Conservation (phyloP, 2,113 vertebrate species). For the Gasterosteus nipponicus region DNA sequence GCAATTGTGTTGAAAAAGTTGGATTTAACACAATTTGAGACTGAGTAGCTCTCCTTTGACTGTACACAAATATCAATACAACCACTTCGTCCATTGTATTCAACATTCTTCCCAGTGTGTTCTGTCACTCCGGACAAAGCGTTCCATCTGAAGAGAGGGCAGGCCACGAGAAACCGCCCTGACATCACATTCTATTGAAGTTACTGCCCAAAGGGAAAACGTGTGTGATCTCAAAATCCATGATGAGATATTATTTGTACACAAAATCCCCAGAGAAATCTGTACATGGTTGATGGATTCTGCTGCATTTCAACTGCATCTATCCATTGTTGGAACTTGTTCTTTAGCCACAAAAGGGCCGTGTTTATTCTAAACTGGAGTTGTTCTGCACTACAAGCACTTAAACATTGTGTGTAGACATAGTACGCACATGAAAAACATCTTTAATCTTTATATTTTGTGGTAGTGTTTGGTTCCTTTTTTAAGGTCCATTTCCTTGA, state of each 20-base stretch:
- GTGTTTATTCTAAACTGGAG: neutral
- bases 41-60: neutral
- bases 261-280: neutral
- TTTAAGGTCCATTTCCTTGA: slow-evolving; percentile 1
- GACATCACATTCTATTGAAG: neutral
- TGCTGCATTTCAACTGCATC: neutral
- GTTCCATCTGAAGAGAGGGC: neutral
- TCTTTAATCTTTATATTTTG: neutral
- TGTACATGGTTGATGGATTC: neutral
- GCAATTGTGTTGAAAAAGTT: neutral
- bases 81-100: neutral
- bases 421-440: neutral
- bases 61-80: neutral
- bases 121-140: neutral
- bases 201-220: neutral
- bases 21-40: neutral
- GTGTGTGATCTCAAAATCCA: neutral
- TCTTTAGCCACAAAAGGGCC: neutral
- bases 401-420: neutral
- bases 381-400: neutral
- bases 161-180: neutral
- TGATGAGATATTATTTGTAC: neutral
- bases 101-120: neutral
- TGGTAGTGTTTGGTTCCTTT: neutral
- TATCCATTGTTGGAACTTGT: neutral